Percentiles rank a stretch among this genome's conserved stretches.
These are phyloP conservation scores for Characodon lateralis DNA, from an alignment of 2,797 vertebrate species.

Conservation along the genomic window DNA sequence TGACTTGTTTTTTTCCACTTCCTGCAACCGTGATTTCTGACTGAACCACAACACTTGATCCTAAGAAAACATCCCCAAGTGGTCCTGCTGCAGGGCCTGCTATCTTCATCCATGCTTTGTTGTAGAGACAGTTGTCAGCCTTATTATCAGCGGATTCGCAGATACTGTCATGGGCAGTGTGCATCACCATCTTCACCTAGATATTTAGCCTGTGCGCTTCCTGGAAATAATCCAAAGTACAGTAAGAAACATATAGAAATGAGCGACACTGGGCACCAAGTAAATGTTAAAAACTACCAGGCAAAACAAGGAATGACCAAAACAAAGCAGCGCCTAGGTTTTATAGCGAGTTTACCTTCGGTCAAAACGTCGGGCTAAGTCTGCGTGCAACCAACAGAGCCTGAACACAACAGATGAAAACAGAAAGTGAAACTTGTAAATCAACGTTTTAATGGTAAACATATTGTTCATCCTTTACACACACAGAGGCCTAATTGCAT, in stretches of 20 bases:
- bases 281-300: no score
- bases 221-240: not conserved
- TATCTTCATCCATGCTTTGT: constrained; percentile 4
- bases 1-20: not conserved
- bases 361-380: not conserved
- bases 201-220: not conserved
- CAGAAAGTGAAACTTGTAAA: not conserved
- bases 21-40: not conserved
- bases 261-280: not conserved
- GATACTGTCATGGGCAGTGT: not conserved
- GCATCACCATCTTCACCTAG: not conserved
- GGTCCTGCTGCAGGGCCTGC: not conserved
- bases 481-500: not conserved
- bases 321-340: no score
- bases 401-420: not conserved
- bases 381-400: not conserved
- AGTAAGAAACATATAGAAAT: not conserved
- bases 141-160: not conserved
- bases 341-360: not conserved
- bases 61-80: not conserved
- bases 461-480: not conserved
- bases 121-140: not conserved
- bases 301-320: no score
- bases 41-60: not conserved
- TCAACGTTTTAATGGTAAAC: not conserved